These are phyloP conservation scores for Meteorus cinctellus DNA, from an alignment of 2,888 invertebrate species.

Conservation along the genomic window DNA sequence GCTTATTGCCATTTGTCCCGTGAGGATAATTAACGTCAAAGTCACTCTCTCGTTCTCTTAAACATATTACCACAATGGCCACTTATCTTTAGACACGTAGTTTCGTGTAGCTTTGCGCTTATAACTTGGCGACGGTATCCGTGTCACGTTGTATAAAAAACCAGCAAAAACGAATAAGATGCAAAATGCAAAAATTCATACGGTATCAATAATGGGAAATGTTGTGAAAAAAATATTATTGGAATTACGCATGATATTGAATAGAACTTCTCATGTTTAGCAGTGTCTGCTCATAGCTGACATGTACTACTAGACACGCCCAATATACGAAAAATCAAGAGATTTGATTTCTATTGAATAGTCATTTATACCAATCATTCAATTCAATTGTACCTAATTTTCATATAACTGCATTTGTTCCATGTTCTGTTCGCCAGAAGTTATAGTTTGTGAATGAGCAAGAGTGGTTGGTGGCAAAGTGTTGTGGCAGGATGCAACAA, in stretches of 20 bases:
- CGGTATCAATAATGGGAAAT: background rate
- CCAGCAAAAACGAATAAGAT: background rate
- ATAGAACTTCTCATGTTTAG: background rate
- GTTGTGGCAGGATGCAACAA: constrained; percentile 61
- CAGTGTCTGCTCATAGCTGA: background rate
- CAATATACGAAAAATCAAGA: background rate
- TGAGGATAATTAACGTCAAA: constrained; percentile 51
- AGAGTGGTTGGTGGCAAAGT: constrained; percentile 11
- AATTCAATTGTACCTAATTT: background rate
- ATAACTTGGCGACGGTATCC: constrained; percentile 37
- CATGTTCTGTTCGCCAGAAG: background rate
- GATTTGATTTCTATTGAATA: background rate
- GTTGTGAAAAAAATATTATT: background rate
- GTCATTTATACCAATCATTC: background rate
- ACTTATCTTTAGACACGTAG: constrained; percentile 30
- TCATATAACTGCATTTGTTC: too few relatives aligned
- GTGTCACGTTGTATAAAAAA: constrained; percentile 44
- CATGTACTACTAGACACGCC: constrained; percentile 4
- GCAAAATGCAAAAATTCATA: background rate
- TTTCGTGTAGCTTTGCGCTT: constrained; percentile 5
- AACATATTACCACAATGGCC: constrained; percentile 33
- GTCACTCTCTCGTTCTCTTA: constrained; percentile 29
- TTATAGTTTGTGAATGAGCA: constrained; percentile 8
- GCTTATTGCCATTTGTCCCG: constrained; percentile 38
- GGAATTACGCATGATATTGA: background rate